Evolutionary conservation across 1,140 invertebrate genomes (phyloP).

Genomic region (Phortica variegata): DNA sequence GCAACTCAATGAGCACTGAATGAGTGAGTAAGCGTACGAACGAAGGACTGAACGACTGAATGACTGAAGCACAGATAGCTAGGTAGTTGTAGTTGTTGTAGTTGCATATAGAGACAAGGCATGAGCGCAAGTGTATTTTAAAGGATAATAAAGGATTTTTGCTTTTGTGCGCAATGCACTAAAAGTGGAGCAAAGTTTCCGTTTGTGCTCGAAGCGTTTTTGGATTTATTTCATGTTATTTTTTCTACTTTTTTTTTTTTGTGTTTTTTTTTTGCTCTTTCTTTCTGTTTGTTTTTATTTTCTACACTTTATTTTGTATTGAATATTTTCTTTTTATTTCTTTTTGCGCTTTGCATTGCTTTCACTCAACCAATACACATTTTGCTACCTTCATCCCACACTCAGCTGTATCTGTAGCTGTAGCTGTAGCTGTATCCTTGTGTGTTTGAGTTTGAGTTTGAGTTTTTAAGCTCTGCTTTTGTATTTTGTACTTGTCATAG

Average conservation of each 20-base stretch:
- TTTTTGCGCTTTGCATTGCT: conserved; percentile 33
- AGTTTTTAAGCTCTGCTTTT: conserved; percentile 12
- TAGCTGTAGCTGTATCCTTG: conserved; percentile 6
- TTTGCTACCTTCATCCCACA: conserved; percentile 3
- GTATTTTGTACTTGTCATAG: too few species aligned
- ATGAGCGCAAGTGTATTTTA: conserved; percentile 1
- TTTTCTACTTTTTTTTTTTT: conserved; percentile 23
- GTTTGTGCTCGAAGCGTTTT: neutral
- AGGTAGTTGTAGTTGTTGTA: neutral
- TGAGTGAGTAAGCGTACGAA: neutral
- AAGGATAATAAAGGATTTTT: conserved; percentile 1
- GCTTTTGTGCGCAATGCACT: too few species aligned
- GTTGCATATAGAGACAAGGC: conserved; percentile 2
- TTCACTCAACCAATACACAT: conserved; percentile 23
- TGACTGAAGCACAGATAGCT: conserved; percentile 2
- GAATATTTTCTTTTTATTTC: neutral
- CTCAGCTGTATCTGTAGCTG: conserved; percentile 1
- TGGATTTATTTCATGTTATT: conserved; percentile 25
- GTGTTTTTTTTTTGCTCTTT: neutral
- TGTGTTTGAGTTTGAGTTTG: conserved; percentile 35
- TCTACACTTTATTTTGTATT: conserved; percentile 20
- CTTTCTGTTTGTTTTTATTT: conserved; percentile 25
- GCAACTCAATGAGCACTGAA: conserved; percentile 43
- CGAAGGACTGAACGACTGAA: conserved; percentile 9
- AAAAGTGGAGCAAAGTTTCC: conserved; percentile 1